phyloP scores from a whole-genome alignment of 1,140 invertebrate genomes.

The Drosophila equinoxialis region DNA sequence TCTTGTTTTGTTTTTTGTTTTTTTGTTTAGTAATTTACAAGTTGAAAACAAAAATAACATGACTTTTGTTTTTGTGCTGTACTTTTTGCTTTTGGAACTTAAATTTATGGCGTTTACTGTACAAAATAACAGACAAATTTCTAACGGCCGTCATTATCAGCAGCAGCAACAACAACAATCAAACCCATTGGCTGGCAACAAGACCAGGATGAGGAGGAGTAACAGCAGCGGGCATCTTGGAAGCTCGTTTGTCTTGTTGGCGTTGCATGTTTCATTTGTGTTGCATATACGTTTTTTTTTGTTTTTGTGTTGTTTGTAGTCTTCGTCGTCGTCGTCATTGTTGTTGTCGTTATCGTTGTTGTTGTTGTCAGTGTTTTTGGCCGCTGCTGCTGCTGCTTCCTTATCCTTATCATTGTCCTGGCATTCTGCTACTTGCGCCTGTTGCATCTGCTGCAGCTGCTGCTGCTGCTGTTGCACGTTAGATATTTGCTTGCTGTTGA shows the following conservation, averaged over 20 bases:
- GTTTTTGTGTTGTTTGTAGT: conserved; percentile 34
- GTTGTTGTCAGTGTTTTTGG: conserved; percentile 26
- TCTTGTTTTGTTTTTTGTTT: conserved; percentile 34
- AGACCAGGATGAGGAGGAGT: conserved; percentile 10
- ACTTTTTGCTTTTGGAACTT: conserved; percentile 58
- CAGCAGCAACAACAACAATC: conserved; percentile 31
- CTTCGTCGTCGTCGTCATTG: conserved; percentile 16
- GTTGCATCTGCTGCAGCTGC: conserved; percentile 25
- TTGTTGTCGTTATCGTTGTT: conserved; percentile 9
- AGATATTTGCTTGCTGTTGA: conserved; percentile 54
- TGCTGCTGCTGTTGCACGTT: conserved; percentile 39
- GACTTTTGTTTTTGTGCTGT: conserved; percentile 59
- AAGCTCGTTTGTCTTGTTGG: conserved; percentile 69
- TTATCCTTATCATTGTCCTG: conserved; percentile 6
- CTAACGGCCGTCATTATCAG: conserved; percentile 40
- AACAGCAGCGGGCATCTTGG: conserved; percentile 58
- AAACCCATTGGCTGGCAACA: background rate
- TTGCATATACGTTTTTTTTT: conserved; percentile 4
- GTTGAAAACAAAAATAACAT: conserved; percentile 71
- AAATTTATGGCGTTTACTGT: conserved; percentile 76
- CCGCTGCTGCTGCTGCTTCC: conserved; percentile 37
- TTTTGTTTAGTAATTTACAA: conserved; percentile 72
- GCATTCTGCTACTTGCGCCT: conserved; percentile 1
- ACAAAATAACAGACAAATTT: conserved; percentile 70
- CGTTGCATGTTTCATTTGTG: conserved; percentile 36